Conservation (phyloP, 1,140 invertebrate species). For the Tenebrio molitor region DNA sequence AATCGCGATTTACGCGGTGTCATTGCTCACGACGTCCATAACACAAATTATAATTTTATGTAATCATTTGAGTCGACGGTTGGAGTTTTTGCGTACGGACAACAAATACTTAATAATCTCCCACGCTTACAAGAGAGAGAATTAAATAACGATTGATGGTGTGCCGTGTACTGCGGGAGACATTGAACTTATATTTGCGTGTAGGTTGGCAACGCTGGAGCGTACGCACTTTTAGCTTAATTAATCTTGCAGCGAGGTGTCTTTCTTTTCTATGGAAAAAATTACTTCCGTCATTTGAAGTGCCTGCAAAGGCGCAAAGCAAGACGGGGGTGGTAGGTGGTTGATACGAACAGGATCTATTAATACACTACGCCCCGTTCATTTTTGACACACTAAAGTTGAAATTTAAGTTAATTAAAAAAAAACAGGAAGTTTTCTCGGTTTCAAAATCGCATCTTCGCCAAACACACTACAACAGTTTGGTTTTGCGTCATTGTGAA, state of each 20-base stretch:
- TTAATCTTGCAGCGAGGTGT: constrained; percentile 26
- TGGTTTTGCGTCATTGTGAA: too few species aligned
- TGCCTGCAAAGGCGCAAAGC: not conserved
- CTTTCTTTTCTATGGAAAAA: constrained; percentile 21
- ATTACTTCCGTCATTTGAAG: constrained; percentile 34
- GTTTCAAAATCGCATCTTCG: too few species aligned
- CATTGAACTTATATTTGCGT: constrained; percentile 43
- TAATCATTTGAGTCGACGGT: too few species aligned
- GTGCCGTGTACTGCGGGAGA: constrained; percentile 16
- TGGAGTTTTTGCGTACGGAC: too few species aligned
- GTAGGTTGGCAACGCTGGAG: constrained; percentile 40
- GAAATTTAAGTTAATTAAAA: too few species aligned
- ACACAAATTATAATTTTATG: not conserved
- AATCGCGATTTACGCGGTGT: not conserved
- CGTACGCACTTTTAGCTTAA: constrained; percentile 42
- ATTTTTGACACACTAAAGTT: too few species aligned
- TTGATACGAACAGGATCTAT: not conserved
- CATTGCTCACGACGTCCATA: not conserved
- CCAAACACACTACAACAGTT: too few species aligned
- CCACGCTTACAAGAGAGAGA: constrained; percentile 15
- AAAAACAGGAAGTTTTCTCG: too few species aligned
- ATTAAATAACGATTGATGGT: constrained; percentile 39
- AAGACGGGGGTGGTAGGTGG: not conserved
- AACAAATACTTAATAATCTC: constrained; percentile 18
- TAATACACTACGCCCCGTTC: not conserved